A percentile compares a stretch with the other conserved stretches of the same genome.
These are phyloP conservation scores for Gymnorhina tibicen DNA, from an alignment of 2,113 vertebrate genomes.

Conservation along the genomic window DNA sequence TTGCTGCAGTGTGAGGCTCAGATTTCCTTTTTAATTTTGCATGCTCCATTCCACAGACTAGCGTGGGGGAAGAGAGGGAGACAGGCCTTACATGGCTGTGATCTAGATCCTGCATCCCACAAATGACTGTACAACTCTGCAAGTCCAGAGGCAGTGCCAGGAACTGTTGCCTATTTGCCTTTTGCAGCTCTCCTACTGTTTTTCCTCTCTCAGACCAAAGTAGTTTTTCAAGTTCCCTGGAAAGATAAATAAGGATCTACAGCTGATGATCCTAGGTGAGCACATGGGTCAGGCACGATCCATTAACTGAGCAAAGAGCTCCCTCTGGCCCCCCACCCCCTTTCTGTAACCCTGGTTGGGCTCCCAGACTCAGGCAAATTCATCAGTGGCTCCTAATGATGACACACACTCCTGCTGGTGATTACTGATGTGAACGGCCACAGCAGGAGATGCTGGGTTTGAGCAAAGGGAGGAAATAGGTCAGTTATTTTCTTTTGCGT, in stretches of 20 bases:
- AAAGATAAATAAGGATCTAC: not conserved
- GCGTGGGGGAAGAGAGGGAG: not conserved
- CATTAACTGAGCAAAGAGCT: not conserved
- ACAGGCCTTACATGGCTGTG: conserved; percentile 31
- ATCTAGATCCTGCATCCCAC: conserved; percentile 4
- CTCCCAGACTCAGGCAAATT: not conserved
- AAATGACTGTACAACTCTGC: not conserved
- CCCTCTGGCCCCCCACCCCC: fast-evolving
- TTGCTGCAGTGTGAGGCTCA: not conserved
- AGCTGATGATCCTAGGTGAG: not conserved
- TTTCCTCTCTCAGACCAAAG: not conserved
- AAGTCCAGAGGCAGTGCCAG: not conserved
- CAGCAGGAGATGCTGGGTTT: not conserved
- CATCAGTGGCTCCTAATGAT: not conserved
- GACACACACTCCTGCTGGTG: not conserved
- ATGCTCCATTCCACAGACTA: not conserved
- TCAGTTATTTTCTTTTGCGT: not conserved
- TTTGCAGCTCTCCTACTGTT: not conserved
- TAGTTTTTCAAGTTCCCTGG: not conserved
- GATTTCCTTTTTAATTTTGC: conserved; percentile 5
- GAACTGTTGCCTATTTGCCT: not conserved
- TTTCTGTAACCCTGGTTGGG: not conserved
- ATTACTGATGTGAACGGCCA: not conserved
- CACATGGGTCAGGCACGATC: not conserved
- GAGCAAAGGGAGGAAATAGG: not conserved